These are phyloP conservation scores for Chouioia cunea DNA, from an alignment of 2,888 invertebrate species.

Conservation along the genomic window DNA sequence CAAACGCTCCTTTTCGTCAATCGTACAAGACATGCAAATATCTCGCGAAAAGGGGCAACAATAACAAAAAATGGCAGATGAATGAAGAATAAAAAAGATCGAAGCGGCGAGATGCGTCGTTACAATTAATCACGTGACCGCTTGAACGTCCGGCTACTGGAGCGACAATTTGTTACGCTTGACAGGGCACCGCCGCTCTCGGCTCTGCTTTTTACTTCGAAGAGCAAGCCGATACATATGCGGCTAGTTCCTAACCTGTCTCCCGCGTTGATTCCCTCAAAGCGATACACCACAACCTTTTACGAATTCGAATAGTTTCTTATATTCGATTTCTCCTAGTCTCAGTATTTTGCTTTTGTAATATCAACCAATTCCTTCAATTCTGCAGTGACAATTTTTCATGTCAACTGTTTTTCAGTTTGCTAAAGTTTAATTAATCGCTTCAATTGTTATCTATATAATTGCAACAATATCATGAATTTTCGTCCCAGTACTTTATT, in stretches of 20 bases:
- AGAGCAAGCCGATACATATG: constrained; percentile 30
- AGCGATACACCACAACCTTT: background rate
- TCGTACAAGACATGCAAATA: constrained; percentile 43
- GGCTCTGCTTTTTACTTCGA: constrained; percentile 24
- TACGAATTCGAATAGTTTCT: background rate
- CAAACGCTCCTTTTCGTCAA: constrained; percentile 43
- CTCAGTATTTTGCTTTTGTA: too few species aligned
- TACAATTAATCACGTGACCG: constrained; percentile 45
- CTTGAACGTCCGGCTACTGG: constrained; percentile 56
- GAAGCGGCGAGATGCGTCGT: constrained; percentile 24
- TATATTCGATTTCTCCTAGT: too few species aligned
- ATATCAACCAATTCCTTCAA: too few species aligned
- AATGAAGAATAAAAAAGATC: constrained; percentile 6
- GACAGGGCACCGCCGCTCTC: constrained; percentile 54
- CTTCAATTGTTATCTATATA: too few species aligned
- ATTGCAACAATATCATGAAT: too few species aligned
- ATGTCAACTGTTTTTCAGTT: too few species aligned
- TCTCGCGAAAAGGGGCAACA: constrained; percentile 5
- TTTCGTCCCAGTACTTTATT: background rate
- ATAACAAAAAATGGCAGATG: background rate
- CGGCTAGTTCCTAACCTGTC: constrained; percentile 1
- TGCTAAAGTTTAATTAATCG: too few species aligned
- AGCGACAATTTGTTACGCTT: constrained; percentile 67
- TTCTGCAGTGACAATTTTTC: too few species aligned
- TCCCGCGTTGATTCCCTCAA: constrained; percentile 17